These are phyloP conservation scores for Lerista edwardsae DNA, from an alignment of 2,797 vertebrate species.

Conservation along the genomic window DNA sequence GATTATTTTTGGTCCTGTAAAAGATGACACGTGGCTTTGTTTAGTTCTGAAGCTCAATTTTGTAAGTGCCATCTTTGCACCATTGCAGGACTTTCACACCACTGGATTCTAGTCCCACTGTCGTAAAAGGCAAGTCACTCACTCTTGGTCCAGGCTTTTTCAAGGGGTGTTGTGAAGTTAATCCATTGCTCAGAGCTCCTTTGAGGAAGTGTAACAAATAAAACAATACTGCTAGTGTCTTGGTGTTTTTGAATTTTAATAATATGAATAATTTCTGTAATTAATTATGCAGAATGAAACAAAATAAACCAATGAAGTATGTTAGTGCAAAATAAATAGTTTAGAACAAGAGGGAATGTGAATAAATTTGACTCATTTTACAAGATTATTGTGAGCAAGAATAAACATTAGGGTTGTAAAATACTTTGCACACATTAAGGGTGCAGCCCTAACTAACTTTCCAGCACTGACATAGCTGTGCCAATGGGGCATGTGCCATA, in stretches of 20 bases:
- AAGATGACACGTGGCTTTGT: conserved; percentile 22
- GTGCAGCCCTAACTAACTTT: too few species aligned
- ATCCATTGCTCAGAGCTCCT: background rate
- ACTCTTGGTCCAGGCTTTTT: too few species aligned
- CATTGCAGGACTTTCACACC: too few species aligned
- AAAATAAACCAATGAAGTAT: background rate
- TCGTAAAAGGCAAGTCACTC: too few species aligned
- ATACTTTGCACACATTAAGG: background rate
- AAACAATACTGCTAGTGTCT: background rate
- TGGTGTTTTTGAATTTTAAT: background rate
- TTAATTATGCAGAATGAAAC: background rate
- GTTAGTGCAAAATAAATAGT: background rate
- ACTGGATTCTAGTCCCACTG: too few species aligned
- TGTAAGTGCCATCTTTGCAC: background rate
- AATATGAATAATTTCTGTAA: background rate
- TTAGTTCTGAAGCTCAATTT: conserved; percentile 12
- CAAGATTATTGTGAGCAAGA: background rate
- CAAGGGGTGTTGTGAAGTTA: background rate
- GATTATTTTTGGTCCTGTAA: conserved; percentile 44
- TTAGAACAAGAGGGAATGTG: background rate
- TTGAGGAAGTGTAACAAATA: background rate
- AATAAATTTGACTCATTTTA: background rate
- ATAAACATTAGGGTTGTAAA: background rate
- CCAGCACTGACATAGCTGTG: too few species aligned
- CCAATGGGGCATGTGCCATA: too few species aligned